Evolutionary conservation across 2,797 vertebrate genomes (phyloP), one percentile per base, ranked within the genome.

Genomic region (Peromyscus melanophrys): DNA sequence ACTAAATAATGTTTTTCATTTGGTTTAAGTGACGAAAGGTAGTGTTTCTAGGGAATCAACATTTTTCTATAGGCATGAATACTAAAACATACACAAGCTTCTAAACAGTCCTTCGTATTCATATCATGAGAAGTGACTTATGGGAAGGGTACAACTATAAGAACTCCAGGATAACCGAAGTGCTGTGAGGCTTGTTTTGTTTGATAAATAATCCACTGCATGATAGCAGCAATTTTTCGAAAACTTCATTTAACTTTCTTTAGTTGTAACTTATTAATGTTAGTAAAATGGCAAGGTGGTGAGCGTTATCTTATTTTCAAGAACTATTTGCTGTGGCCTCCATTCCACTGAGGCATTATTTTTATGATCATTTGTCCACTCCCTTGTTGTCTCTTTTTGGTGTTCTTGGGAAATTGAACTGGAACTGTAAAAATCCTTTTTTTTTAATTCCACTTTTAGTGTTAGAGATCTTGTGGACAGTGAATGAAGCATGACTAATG

Each of bases 371-470:
- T 88, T 95, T 92, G 55, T 81, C 40, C 29, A 69, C 43, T 89
- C 95, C 29, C 82, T 92, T 96, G 37, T 82, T 95, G 61, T 86
- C 59, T 89, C n/a, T 81, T 82, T 92, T 94, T 52, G 52, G 13
- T 92, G 94, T 96, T 94, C 63, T 88, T 92, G 71, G 67, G 40
- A 65, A 96, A 81, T 94, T 93, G 61, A 97, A 61, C 59, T 95
- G 63, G 92, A 57, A 92, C 55, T 87, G 1, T 80, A 92, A 8
- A 94, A 96, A 89, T 67, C 37, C 13, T 75, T 34, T 34, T 13
- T 13, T 69, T n/a, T 34, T 12, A 69, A 31, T 88, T 71, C 69
- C 11, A 88, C 57, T 91, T 96, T 92, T 77, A 94, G 49, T 49
- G 85, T 83, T 69, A 88, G 40, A 61, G n/a, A 84, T 1, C 8